These are phyloP conservation scores for Pipistrellus pygmaeus DNA, from an alignment of 2,797 vertebrate genomes.

Conservation along the genomic window DNA sequence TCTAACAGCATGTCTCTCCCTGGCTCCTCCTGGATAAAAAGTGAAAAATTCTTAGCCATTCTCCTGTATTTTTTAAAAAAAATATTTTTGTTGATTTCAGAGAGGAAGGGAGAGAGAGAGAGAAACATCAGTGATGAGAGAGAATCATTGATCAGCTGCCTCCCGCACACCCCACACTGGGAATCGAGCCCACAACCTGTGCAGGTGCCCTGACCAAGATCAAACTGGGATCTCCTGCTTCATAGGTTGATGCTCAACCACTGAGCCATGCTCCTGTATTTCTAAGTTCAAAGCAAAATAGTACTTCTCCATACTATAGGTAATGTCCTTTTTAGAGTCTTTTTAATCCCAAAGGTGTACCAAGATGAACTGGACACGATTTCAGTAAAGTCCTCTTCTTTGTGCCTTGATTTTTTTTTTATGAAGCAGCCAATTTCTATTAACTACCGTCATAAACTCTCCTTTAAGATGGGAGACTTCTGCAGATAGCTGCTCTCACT, in stretches of 20 bases:
- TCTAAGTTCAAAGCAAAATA: conserved; percentile 14
- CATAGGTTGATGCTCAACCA: no score
- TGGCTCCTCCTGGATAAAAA: conserved; percentile 8
- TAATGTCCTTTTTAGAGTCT: conserved; percentile 27
- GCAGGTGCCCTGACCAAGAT: no score
- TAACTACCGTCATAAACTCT: neutral
- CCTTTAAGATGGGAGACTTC: neutral
- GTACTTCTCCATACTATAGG: conserved; percentile 11
- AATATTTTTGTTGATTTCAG: no score
- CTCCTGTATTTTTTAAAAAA: neutral
- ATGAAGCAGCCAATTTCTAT: conserved; percentile 20
- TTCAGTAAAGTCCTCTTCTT: conserved; percentile 33
- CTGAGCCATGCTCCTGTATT: neutral
- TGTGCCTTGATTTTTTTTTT: neutral
- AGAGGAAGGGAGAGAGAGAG: no score
- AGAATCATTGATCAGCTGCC: no score
- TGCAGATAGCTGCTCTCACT: neutral
- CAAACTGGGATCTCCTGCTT: no score
- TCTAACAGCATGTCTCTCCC: neutral
- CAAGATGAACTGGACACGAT: neutral
- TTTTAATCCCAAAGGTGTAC: neutral
- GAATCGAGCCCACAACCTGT: no score
- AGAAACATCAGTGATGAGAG: no score
- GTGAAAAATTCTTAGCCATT: conserved; percentile 10
- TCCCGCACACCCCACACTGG: no score